Base-by-base conservation (phyloP, 2,888 invertebrate species). In the Formica aserva region DNA sequence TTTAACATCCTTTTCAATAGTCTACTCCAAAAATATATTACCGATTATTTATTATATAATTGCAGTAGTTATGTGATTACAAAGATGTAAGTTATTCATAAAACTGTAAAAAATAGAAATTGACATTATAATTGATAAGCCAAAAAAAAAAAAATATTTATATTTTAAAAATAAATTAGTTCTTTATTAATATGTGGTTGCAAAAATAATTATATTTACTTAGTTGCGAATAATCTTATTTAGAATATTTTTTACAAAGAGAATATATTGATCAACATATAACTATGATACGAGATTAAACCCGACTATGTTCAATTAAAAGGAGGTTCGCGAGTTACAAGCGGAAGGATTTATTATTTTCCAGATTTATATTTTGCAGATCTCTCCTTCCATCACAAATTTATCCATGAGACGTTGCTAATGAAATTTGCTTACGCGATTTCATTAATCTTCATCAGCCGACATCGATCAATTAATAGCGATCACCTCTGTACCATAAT, bases 391-490 rank as follows among this genome's bases (percentile, higher is more conserved):
- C 9, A 35, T 32, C 8, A 32, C 22, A 29, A 71, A 74, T 74
- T 62, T 26, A 77, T 22, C 18, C n/a, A 6, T 15, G 75, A 67
- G 55, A 78, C 57, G 57, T 35, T 22, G 35, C 52, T 66, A 71
- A 63, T 76, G 65, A 65, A 63, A 78, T 65, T 71, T 45, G 71
- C 60, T 80, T 63, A 57, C 62, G 29, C 41, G 57, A 29, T 57
- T 55, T 8, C 85, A 87, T 88, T 88, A 88, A 88, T 88, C 81
- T 82, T 60, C 29, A 18, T 45, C 29, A 45, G 26, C 69, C 32
- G 62, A 15, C 45, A 78, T 87, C 62, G 69, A 87, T 88, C 83
- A 81, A 88, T 88, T 89, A 86, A 86, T 69, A 75, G 72, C 67
- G 84, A 82, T 83, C 81, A 86, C 29, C 66, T 26, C 38, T 67